A percentile compares a stretch with the other conserved stretches of the same genome.
These are phyloP conservation scores for Stictonetta naevosa DNA, from an alignment of 2,113 vertebrate species.

Conservation along the genomic window DNA sequence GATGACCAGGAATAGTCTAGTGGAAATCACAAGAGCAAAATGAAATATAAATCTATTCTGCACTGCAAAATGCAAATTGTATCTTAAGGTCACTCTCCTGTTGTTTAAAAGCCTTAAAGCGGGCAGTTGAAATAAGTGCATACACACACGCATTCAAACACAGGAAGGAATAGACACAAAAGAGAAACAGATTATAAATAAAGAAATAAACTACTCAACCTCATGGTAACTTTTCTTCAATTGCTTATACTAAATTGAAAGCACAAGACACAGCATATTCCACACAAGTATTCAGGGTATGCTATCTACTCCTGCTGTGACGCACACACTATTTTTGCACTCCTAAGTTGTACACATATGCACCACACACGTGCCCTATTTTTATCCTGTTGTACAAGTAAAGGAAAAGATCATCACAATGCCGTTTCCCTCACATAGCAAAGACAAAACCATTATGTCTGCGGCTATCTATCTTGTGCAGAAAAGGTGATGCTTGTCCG, in stretches of 20 bases:
- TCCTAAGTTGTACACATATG: conserved; percentile 9
- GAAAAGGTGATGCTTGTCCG: not conserved
- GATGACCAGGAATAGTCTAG: not conserved
- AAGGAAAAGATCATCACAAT: not conserved
- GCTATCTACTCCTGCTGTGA: not conserved
- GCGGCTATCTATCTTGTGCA: not conserved
- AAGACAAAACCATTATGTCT: not conserved
- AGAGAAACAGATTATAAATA: not conserved
- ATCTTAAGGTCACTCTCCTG: not conserved
- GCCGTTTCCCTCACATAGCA: not conserved
- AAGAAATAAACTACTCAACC: not conserved
- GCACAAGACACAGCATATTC: not conserved
- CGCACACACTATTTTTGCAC: not conserved
- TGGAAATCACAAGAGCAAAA: not conserved
- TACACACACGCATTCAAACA: not conserved
- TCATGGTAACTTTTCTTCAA: not conserved
- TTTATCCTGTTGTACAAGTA: not conserved
- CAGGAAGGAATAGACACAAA: not conserved
- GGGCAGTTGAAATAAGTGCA: not conserved
- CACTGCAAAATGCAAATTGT: not conserved
- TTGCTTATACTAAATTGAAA: not conserved
- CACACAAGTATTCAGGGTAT: not conserved
- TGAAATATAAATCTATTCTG: not conserved
- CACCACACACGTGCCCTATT: conserved; percentile 27
- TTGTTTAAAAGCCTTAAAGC: not conserved